Base-by-base conservation (phyloP, 2,888 invertebrate species). In the Eudemis profundana region DNA sequence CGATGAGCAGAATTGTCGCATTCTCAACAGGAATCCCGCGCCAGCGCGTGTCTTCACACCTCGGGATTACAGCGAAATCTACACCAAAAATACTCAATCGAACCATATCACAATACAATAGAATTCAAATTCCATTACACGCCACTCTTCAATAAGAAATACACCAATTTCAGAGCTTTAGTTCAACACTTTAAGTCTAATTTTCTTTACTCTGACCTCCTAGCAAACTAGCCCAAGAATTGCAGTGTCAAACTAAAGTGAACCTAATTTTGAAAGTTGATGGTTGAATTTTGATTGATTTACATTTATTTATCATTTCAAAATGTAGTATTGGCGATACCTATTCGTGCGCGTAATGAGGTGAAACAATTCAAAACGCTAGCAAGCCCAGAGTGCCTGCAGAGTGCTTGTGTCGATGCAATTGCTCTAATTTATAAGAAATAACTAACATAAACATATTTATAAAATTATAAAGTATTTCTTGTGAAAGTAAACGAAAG, bases 1-100 rank as follows among this genome's bases (percentile, higher is more conserved):
- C 79, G 84, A 86, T 82, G 81, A 83, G 84, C 83, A 79, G 86
- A 88, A 87, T 87, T 86, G 89, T 87, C 83, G 84, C 88, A 86
- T 88, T 86, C 83, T 72, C 72, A 69, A 75, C 75, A 75, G 76
- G 77, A 78, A 73, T 80, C 70, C 62, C 67, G 66, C 69, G 72
- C 71, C 68, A 68, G 73, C 76, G 75, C 78, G 81, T 86, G 86
- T 89, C 85, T 87, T 88, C 85, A 82, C 87, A 87, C 85, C 83
- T 85, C 71, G 60, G 70, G 77, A 77, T 74, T 71, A 74, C 67
- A 61, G 47, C 15, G 47, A 69, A 70, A 65, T 46, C 66, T 53
- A 23, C 23, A 46, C 56, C 51, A 21, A 1, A 36, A 17, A 68
- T 69, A 60, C 50, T 61, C 77, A 66, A 74, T 66, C 72, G 23